Conservation (phyloP, 1,140 invertebrate genomes). For the Danaus plexippus region DNA sequence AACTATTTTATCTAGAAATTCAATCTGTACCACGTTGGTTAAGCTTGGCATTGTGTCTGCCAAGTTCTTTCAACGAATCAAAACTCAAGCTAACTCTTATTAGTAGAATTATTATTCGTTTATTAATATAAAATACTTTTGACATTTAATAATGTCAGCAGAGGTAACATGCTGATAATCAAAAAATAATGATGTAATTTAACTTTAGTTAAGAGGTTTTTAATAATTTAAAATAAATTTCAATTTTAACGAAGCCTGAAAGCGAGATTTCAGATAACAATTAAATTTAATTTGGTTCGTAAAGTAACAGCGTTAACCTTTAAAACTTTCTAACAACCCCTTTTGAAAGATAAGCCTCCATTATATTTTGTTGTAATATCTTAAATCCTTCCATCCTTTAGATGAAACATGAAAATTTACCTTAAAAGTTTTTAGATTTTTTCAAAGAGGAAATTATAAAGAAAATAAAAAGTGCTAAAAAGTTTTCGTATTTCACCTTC, state of each 20-base stretch:
- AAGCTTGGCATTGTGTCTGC: too few species aligned
- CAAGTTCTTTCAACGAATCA: too few species aligned
- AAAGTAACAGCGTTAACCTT: slow-evolving; percentile 36
- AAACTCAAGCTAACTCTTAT: too few species aligned
- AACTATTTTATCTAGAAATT: too few species aligned
- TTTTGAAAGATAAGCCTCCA: slow-evolving; percentile 25
- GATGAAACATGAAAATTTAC: slow-evolving; percentile 13
- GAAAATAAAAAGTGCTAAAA: slow-evolving; percentile 13
- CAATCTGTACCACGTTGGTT: too few species aligned
- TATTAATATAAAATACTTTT: too few species aligned
- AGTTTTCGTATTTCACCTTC: slow-evolving; percentile 23
- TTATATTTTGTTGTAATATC: slow-evolving; percentile 34
- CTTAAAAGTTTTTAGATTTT: slow-evolving; percentile 4
- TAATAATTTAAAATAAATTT: slow-evolving; percentile 4
- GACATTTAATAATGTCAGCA: too few species aligned
- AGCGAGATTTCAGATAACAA: slow-evolving; percentile 22
- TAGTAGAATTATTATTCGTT: too few species aligned
- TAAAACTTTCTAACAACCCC: slow-evolving; percentile 33
- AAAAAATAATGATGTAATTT: too few species aligned
- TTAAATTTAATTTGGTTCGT: slow-evolving; percentile 37
- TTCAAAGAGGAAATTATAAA: slow-evolving; percentile 6
- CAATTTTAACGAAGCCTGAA: slow-evolving; percentile 20
- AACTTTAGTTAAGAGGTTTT: too few species aligned
- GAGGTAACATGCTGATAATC: too few species aligned
- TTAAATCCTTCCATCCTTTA: slow-evolving; percentile 17